phyloP scores from a whole-genome alignment of 2,113 vertebrate genomes.

The Cepphus grylle region DNA sequence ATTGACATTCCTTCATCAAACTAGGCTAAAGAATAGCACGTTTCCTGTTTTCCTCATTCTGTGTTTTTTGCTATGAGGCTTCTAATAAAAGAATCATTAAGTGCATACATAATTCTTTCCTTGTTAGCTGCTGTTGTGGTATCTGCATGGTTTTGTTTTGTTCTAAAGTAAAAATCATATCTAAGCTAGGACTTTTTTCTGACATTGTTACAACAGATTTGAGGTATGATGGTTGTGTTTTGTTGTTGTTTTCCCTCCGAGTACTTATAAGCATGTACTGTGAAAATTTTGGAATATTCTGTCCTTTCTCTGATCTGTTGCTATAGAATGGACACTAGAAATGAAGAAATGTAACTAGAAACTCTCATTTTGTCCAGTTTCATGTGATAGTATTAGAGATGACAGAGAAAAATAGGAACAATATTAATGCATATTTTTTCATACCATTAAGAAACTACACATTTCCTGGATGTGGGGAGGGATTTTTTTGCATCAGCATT shows the following conservation, averaged over 20 bases:
- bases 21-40: background rate
- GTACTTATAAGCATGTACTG: background rate
- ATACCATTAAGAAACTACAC: background rate
- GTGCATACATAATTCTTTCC: background rate
- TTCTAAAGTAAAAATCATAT: background rate
- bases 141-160: background rate
- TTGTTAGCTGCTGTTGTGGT: background rate
- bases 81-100: background rate
- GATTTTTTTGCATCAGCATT: background rate
- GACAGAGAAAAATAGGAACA: background rate
- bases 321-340: background rate
- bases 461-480: background rate
- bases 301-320: background rate
- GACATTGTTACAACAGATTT: background rate
- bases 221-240: background rate
- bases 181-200: background rate
- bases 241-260: background rate
- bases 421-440: rapidly evolving
- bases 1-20: background rate
- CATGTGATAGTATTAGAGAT: background rate
- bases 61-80: background rate
- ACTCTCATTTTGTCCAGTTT: background rate
- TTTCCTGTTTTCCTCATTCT: background rate
- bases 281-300: background rate
- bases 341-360: background rate